phyloP scores from a whole-genome alignment of 2,113 vertebrate genomes.

The Rhea americana region DNA sequence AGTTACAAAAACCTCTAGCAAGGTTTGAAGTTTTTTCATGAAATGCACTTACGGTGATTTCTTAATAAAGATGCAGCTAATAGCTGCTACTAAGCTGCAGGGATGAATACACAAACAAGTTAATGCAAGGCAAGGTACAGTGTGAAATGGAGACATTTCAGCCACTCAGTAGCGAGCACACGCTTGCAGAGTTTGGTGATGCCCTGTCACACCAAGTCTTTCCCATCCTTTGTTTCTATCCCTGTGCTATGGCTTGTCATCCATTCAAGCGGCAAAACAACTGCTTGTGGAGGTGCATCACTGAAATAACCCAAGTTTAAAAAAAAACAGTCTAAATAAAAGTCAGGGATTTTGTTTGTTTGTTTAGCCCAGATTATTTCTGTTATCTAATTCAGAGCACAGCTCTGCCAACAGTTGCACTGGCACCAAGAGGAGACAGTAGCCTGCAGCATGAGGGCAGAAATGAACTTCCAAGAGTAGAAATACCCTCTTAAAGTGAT shows the following conservation, averaged over 20 bases:
- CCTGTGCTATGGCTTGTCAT: background rate
- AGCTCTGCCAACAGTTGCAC: background rate
- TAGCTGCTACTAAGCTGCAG: background rate
- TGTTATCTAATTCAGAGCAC: background rate
- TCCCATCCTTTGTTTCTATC: background rate
- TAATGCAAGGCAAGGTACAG: background rate
- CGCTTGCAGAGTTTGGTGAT: background rate
- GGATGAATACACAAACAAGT: background rate
- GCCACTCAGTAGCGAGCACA: background rate
- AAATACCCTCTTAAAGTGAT: background rate
- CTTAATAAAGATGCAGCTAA: background rate
- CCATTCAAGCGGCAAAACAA: background rate
- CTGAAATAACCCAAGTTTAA: background rate
- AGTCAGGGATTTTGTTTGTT: accelerated
- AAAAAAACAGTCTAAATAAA: background rate
- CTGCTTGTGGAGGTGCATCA: background rate
- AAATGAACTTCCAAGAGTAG: background rate
- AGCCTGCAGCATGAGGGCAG: background rate
- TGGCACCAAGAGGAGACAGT: background rate
- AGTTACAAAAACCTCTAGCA: background rate
- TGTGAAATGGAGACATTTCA: background rate
- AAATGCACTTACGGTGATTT: background rate
- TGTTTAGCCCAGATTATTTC: background rate
- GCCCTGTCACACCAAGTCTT: background rate
- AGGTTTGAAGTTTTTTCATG: background rate